Conservation (phyloP, 2,113 vertebrate genomes). For the Corvus moneduloides region DNA sequence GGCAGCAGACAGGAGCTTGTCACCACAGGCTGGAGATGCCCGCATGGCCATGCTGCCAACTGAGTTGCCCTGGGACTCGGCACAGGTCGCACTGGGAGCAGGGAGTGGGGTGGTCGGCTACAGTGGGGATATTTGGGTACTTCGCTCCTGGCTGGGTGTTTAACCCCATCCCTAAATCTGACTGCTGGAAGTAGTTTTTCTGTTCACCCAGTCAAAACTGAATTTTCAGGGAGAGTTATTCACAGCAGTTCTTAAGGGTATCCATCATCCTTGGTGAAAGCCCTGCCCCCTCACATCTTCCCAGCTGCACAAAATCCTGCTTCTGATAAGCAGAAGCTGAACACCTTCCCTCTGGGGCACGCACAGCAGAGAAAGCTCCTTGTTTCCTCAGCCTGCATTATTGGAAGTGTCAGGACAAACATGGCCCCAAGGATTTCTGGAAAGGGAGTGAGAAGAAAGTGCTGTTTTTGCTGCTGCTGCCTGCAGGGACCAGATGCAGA, state of each 20-base stretch:
- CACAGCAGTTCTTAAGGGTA: not conserved
- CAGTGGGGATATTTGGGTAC: not conserved
- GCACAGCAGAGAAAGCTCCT: not conserved
- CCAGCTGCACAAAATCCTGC: not conserved
- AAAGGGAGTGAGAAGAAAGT: conserved; percentile 3
- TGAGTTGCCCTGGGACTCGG: conserved; percentile 68
- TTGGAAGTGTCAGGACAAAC: conserved; percentile 44
- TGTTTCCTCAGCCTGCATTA: conserved; percentile 20
- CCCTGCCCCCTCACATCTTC: not conserved
- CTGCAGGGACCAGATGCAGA: not conserved
- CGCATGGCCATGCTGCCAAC: conserved; percentile 30
- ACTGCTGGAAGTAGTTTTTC: not conserved
- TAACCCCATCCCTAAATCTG: rapidly evolving
- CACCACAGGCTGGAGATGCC: conserved; percentile 29
- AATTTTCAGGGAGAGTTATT: not conserved
- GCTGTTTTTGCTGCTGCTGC: conserved; percentile 25
- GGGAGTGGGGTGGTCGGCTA: not conserved
- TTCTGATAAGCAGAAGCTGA: not conserved
- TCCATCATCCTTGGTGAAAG: not conserved
- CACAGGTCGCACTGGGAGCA: conserved; percentile 67
- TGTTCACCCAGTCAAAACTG: not conserved
- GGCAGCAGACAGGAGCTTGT: conserved; percentile 2
- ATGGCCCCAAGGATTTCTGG: not conserved
- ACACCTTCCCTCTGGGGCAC: not conserved
- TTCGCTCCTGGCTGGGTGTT: not conserved